Evolutionary conservation across 2,888 invertebrate species (phyloP).

Genomic region (Oligia strigilis): DNA sequence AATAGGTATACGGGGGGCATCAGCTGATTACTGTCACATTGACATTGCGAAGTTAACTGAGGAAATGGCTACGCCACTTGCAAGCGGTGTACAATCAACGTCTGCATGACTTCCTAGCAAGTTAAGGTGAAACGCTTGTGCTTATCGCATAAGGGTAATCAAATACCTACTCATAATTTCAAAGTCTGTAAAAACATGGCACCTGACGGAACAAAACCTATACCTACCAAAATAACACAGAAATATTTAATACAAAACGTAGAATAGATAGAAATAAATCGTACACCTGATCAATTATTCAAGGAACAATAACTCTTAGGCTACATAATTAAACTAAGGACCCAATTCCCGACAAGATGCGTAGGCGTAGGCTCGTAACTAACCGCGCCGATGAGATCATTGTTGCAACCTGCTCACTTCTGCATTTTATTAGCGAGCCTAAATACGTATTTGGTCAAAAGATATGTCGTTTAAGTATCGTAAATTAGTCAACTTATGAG

Average conservation of each 20-base stretch:
- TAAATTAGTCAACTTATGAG: neutral
- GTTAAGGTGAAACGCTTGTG: neutral
- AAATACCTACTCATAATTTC: neutral
- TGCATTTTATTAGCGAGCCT: conserved; percentile 60
- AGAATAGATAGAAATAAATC: neutral
- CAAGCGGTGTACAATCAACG: neutral
- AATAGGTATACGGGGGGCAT: neutral
- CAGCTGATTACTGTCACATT: conserved; percentile 21
- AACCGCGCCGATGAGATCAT: conserved; percentile 69
- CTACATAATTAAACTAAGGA: conserved; percentile 49
- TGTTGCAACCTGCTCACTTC: conserved; percentile 60
- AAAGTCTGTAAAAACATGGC: neutral
- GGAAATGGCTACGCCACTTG: conserved; percentile 24
- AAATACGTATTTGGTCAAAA: conserved; percentile 44
- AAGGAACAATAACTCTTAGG: conserved; percentile 29
- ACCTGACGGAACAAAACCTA: neutral
- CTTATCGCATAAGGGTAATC: neutral
- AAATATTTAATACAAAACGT: neutral
- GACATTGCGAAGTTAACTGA: conserved; percentile 17
- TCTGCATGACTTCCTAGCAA: conserved; percentile 23
- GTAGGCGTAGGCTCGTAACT: conserved; percentile 59
- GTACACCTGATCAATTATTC: conserved; percentile 27
- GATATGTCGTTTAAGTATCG: neutral
- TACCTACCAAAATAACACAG: neutral
- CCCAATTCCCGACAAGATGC: conserved; percentile 56